A percentile compares a stretch with the other conserved stretches of the same genome.
Conservation (phyloP, 2,888 invertebrate genomes). For the Eupsilia transversa region DNA sequence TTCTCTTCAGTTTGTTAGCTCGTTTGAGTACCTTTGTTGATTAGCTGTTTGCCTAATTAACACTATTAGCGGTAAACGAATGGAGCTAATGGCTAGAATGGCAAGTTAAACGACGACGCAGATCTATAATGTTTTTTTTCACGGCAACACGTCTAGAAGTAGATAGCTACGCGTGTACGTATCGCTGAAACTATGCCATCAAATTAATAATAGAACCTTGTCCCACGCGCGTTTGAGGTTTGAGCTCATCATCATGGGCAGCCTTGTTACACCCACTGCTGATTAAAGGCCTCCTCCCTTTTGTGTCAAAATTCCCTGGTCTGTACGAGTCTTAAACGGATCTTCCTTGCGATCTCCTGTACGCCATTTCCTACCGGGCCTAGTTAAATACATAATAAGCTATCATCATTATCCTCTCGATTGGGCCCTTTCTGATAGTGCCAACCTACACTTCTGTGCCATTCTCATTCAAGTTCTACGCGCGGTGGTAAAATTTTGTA, state of each 20-base stretch:
- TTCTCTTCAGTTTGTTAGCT: slow-evolving; percentile 30
- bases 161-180: neutral
- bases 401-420: neutral
- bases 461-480: neutral
- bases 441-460: neutral
- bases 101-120: slow-evolving; percentile 11
- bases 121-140: slow-evolving; percentile 10
- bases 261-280: no score
- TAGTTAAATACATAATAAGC: no score
- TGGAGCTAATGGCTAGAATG: slow-evolving; percentile 41
- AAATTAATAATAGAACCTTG: neutral
- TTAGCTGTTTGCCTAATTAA: slow-evolving; percentile 49
- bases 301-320: no score
- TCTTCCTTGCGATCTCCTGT: no score
- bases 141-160: neutral
- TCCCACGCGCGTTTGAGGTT: neutral
- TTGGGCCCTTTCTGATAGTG: neutral
- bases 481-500: neutral
- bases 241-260: neutral
- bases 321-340: no score
- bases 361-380: no score
- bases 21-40: slow-evolving; percentile 49
- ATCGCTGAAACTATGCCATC: neutral
- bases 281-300: no score
- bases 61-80: slow-evolving; percentile 43